Percentiles rank a stretch among this genome's conserved stretches.
Evolutionary conservation across 2,797 vertebrate species (phyloP).

Genomic region (Karalla daura): DNA sequence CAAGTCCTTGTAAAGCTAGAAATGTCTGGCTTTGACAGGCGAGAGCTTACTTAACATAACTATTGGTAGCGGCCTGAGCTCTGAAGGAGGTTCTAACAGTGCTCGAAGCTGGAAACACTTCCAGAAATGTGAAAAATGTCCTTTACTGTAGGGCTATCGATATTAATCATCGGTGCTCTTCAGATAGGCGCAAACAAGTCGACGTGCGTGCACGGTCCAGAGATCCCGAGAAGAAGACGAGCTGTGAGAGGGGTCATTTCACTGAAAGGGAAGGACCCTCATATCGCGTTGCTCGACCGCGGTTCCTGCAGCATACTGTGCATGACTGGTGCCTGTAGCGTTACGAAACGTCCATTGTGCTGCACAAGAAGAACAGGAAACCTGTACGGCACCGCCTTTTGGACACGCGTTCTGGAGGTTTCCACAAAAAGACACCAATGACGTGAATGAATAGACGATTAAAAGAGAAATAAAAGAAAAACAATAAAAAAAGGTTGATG

Average conservation of each 20-base stretch:
- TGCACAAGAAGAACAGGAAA: constrained; percentile 28
- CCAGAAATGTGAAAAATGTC: constrained; percentile 38
- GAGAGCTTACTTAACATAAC: constrained; percentile 59
- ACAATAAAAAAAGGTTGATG: background rate
- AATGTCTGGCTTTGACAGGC: constrained; percentile 61
- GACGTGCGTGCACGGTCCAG: background rate
- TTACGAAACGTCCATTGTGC: constrained; percentile 39
- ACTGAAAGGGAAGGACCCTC: constrained; percentile 44
- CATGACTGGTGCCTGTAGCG: constrained; percentile 20
- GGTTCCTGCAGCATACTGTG: constrained; percentile 16
- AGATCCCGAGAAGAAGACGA: constrained; percentile 34
- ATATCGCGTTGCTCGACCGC: constrained; percentile 25
- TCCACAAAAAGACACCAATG: background rate
- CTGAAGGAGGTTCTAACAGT: constrained; percentile 11
- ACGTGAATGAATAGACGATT: background rate
- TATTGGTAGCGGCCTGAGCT: constrained; percentile 33
- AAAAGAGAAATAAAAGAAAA: background rate
- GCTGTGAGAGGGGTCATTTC: constrained; percentile 64
- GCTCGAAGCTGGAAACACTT: constrained; percentile 43
- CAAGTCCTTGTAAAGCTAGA: constrained; percentile 56
- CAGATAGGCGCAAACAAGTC: background rate
- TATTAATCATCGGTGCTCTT: constrained; percentile 29
- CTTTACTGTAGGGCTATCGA: background rate
- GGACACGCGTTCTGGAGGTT: background rate
- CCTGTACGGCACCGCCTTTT: background rate